A percentile compares a stretch with the other conserved stretches of the same genome.
phyloP scores from a whole-genome alignment of 2,113 vertebrate genomes.

The Chroicocephalus ridibundus region DNA sequence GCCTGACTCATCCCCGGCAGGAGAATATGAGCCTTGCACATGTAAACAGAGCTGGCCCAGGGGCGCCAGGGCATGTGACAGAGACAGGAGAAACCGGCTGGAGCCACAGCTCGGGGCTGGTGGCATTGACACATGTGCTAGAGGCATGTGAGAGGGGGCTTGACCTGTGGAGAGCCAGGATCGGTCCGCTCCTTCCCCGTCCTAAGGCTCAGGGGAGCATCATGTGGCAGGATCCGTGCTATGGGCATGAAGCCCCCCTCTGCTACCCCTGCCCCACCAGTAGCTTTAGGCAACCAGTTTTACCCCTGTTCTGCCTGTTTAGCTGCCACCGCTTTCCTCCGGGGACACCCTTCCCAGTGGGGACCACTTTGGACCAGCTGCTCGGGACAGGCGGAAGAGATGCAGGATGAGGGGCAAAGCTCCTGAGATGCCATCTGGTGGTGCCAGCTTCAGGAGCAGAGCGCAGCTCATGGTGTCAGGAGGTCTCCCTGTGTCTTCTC shows the following conservation, averaged over 20 bases:
- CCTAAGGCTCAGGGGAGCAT: neutral
- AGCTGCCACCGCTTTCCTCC: neutral
- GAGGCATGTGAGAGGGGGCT: neutral
- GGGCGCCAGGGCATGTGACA: neutral
- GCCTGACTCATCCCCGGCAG: constrained; percentile 14
- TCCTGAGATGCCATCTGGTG: neutral
- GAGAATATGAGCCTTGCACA: neutral
- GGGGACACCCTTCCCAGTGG: neutral
- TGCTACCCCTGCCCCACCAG: accelerated
- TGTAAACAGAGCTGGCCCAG: neutral
- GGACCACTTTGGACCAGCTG: neutral
- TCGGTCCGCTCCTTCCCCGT: accelerated
- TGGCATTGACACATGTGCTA: neutral
- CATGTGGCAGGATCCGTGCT: neutral
- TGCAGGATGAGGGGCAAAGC: neutral
- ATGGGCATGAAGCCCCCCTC: accelerated
- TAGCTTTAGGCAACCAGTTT: neutral
- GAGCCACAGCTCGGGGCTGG: neutral
- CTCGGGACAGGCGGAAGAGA: neutral
- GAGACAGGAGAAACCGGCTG: neutral
- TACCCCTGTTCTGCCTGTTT: neutral
- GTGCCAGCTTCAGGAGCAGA: neutral
- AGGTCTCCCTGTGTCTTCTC: neutral
- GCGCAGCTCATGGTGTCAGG: neutral
- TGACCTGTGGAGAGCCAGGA: neutral